Conservation (phyloP, 2,888 invertebrate genomes). For the Eristalis arbustorum region DNA sequence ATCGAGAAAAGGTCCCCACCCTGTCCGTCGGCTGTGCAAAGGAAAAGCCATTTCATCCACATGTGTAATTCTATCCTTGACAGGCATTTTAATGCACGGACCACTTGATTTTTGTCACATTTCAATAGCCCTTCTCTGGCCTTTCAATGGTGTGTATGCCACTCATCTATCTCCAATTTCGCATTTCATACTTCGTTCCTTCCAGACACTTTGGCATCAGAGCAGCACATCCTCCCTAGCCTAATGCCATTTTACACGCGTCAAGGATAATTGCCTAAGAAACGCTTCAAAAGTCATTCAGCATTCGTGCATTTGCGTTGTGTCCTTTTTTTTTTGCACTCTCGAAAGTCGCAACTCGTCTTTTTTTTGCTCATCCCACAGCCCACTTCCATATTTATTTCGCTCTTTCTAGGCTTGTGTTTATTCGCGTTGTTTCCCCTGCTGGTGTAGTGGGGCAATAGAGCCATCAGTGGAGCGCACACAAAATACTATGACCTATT, state of each 20-base stretch:
- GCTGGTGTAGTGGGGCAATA: slow-evolving; percentile 54
- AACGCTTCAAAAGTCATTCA: slow-evolving; percentile 56
- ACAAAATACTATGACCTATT: slow-evolving; percentile 67
- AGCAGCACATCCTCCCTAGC: slow-evolving; percentile 40
- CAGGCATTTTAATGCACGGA: slow-evolving; percentile 25
- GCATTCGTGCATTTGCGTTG: slow-evolving; percentile 24
- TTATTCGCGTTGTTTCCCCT: not conserved
- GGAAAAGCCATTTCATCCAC: slow-evolving; percentile 21
- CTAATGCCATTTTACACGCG: slow-evolving; percentile 51
- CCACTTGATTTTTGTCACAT: slow-evolving; percentile 42
- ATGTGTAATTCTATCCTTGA: slow-evolving; percentile 44
- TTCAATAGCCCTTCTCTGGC: slow-evolving; percentile 41
- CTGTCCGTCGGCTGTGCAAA: too few relatives aligned
- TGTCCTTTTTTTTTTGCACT: slow-evolving; percentile 16
- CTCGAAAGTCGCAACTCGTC: not conserved
- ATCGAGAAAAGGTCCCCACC: slow-evolving; percentile 1
- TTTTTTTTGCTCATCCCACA: not conserved
- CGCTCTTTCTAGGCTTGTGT: not conserved
- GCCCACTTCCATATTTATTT: not conserved
- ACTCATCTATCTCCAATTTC: slow-evolving; percentile 20
- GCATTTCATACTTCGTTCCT: slow-evolving; percentile 14
- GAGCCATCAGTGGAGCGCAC: slow-evolving; percentile 59
- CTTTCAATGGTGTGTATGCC: not conserved
- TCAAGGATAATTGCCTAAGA: slow-evolving; percentile 66
- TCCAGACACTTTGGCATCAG: slow-evolving; percentile 64